These are phyloP conservation scores for Coilia nasus DNA, from an alignment of 2,797 vertebrate species.

Conservation along the genomic window DNA sequence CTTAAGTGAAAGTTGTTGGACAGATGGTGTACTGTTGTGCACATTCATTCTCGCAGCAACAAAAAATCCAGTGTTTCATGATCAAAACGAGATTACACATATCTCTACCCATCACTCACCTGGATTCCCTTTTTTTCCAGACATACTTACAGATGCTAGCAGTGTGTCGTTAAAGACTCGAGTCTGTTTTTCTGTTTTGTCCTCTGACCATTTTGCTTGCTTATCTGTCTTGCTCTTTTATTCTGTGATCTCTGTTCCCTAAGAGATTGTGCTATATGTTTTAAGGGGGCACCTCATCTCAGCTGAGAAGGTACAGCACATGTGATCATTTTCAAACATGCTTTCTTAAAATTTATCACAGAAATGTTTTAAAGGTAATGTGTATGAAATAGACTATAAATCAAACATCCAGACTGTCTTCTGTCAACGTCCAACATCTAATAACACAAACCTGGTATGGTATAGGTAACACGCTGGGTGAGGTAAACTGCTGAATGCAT, in stretches of 20 bases:
- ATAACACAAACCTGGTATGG: neutral
- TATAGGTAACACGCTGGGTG: neutral
- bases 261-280: neutral
- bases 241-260: neutral
- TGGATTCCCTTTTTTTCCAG: neutral
- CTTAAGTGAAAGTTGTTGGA: conserved; percentile 4
- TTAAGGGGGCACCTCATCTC: neutral
- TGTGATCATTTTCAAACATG: neutral
- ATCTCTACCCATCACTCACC: neutral
- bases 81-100: neutral
- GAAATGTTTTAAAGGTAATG: too few species aligned
- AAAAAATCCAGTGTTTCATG: neutral
- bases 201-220: neutral
- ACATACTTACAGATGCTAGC: neutral
- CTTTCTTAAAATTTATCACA: too few species aligned
- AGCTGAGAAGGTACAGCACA: neutral
- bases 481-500: neutral
- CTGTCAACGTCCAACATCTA: too few species aligned
- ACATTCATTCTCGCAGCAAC: neutral
- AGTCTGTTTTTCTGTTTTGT: neutral
- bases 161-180: neutral
- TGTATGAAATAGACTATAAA: too few species aligned
- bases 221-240: neutral
- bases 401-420: too few species aligned
- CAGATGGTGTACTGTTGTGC: conserved; percentile 33